phyloP scores from a whole-genome alignment of 2,113 vertebrate genomes.

The Typhlomys cinereus region DNA sequence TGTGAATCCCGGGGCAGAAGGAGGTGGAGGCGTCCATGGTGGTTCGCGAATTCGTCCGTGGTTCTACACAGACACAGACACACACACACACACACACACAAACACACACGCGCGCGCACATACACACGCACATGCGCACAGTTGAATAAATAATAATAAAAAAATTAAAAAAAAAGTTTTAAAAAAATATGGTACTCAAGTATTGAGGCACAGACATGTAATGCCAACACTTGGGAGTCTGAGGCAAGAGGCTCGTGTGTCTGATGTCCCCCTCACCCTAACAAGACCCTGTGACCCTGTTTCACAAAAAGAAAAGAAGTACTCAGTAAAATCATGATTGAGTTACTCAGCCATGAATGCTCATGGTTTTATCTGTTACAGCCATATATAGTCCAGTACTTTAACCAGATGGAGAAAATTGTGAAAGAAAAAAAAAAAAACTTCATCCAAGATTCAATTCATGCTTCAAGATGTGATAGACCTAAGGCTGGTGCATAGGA shows the following conservation, averaged over 20 bases:
- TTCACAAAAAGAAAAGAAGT: background rate
- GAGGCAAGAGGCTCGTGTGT: background rate
- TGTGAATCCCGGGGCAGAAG: too few relatives aligned
- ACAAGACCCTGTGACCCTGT: background rate
- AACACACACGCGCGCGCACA: too few relatives aligned
- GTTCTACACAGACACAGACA: too few relatives aligned
- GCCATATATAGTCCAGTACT: conserved; percentile 99
- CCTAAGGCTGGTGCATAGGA: conserved; percentile 95
- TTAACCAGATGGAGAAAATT: conserved; percentile 99
- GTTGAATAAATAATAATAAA: too few relatives aligned
- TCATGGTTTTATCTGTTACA: conserved; percentile 77
- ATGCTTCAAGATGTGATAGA: conserved; percentile 98
- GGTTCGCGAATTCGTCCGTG: too few relatives aligned
- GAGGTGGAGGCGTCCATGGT: too few relatives aligned
- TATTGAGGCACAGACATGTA: background rate
- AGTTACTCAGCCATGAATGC: background rate
- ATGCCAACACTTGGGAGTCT: background rate
- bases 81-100: too few relatives aligned
- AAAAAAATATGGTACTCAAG: background rate
- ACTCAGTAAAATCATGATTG: background rate
- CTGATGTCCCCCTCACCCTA: background rate
- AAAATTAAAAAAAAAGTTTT: too few relatives aligned
- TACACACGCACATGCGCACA: too few relatives aligned
- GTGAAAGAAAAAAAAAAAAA: conserved; percentile 99
- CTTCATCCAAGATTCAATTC: conserved; percentile 97